Conservation (phyloP, 2,888 invertebrate species). For the Didymodactylos carnosus region DNA sequence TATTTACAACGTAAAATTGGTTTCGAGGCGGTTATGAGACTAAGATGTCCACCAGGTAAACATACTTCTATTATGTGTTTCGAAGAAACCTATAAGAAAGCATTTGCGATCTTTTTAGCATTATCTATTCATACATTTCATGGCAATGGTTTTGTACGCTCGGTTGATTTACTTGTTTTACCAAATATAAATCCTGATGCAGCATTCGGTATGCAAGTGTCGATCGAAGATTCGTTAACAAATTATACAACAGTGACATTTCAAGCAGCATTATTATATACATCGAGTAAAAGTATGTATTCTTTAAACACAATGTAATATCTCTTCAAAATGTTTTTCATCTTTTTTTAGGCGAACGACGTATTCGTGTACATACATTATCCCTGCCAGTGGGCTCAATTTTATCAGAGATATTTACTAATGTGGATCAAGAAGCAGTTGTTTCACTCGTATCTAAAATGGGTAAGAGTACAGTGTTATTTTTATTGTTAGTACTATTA, state of each 20-base stretch:
- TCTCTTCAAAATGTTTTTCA: background rate
- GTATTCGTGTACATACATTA: constrained; percentile 89
- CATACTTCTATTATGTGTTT: constrained; percentile 1
- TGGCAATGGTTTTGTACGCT: constrained; percentile 95
- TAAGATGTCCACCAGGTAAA: constrained; percentile 63
- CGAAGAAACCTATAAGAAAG: constrained; percentile 4
- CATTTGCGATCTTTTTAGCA: constrained; percentile 42
- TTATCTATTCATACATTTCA: constrained; percentile 89
- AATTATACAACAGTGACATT: constrained; percentile 55
- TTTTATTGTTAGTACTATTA: background rate
- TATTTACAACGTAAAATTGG: constrained; percentile 90
- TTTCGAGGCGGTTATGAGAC: constrained; percentile 92
- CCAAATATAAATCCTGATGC: constrained; percentile 95
- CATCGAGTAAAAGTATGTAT: constrained; percentile 51
- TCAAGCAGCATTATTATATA: constrained; percentile 89
- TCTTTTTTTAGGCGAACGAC: constrained; percentile 49
- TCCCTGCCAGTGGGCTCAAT: constrained; percentile 71
- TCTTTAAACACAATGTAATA: background rate
- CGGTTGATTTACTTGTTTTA: constrained; percentile 77
- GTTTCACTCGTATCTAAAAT: constrained; percentile 79
- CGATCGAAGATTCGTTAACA: constrained; percentile 59
- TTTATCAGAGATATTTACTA: constrained; percentile 61
- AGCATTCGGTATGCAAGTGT: constrained; percentile 88
- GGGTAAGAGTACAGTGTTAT: constrained; percentile 41
- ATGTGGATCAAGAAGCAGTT: constrained; percentile 78